Evolutionary conservation across 1,140 invertebrate genomes (phyloP), one percentile per base, ranked within the genome.

Genomic region (Eufriesea mexicana): DNA sequence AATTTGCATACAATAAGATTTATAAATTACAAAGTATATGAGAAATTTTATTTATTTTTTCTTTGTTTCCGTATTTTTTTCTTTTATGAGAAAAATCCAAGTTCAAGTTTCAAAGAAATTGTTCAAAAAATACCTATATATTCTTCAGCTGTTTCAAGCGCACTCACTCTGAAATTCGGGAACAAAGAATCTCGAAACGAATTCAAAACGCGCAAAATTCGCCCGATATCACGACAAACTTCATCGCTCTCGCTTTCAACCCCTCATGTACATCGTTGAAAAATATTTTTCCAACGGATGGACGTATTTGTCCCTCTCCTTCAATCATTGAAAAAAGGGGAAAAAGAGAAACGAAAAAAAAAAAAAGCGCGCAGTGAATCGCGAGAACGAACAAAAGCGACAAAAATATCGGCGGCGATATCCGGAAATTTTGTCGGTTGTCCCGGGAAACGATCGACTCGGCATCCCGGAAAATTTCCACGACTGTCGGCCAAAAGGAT

Each of bases 361-460:
- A 8, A 10, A 23, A 68, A 7, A 47, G 14, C 23, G 7, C n/a
- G 10, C 23, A 25, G n/a, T 35, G 59, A 10, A 28, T 25, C 28
- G 47, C 47, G 47, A 16, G 59, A 42, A 18, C 7, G 51, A 79
- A 78, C 51, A 78, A 70, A 70, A 57, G n/a, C 76, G 51, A 16
- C n/a, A 14, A 79, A 79, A 78, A 57, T 78, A 57, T 78, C 35
- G 42, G 5, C 20, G 16, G 66, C 66, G 51, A 59, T 79, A 70
- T 70, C 62, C 9, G 64, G 51, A 79, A 70, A 79, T 79, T 70
- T 57, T 45, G 16, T 14, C 28, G 18, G 42, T 20, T 78, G 76
- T 70, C 51, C 64, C 35, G 35, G 49, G 18, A 20, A 79, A 70
- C 66, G 51, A 79, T 79, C 66, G 25, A 78, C 64, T 28, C n/a